Base-by-base conservation (phyloP, 2,113 vertebrate genomes). In the Manacus vitellinus region DNA sequence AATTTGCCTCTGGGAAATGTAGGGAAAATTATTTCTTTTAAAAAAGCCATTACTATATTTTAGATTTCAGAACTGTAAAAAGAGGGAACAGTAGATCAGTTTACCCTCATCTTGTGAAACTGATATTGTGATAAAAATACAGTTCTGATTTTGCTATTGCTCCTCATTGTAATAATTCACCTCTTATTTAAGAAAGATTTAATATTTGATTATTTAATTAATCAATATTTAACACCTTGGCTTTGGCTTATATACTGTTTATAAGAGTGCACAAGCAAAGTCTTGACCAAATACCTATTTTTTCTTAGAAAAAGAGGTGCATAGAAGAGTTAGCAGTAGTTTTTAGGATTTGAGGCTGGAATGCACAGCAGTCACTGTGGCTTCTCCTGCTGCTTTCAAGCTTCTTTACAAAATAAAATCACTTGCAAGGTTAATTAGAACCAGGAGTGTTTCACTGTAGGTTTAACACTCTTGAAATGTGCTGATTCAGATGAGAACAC, bases 401-500 rank as follows among this genome's bases (percentile, higher is more conserved):
- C 43, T 85, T 52, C 68, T 59, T 43, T 33, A 24, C 44, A 11
- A 59, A 94, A 73, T 4, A 39, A 76, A 88, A 25, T 30, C 49
- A 15, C 37, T 76, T 23, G 14, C 74, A 88, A 93, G 71, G 88
- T 96, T 95, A 96, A 81, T 81, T 77, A 62, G 88, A 49, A 33
- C 5, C 25, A 28, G 59, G 52, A 71, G 22, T 10, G 35, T 89
- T 87, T 84, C 88, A 2, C 58, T 52, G n/a, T n/a, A 17, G 73
- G 24, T 52, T 43, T 68, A 76, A 46, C 74, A 22, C 72, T 90
- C 51, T 54, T 74, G 46, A 49, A 87, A 97, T 84, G 61, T 89
- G 72, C 95, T 94, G 94, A 96, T 92, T 91, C 94, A 95, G 78
- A 14, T 49, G 73, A 81, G 79, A 73, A 35, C 44, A 0, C 54